Percentiles rank a stretch among this genome's conserved stretches.
Evolutionary conservation across 1,140 invertebrate species (phyloP).

Genomic region (Drosophila gunungcola): DNA sequence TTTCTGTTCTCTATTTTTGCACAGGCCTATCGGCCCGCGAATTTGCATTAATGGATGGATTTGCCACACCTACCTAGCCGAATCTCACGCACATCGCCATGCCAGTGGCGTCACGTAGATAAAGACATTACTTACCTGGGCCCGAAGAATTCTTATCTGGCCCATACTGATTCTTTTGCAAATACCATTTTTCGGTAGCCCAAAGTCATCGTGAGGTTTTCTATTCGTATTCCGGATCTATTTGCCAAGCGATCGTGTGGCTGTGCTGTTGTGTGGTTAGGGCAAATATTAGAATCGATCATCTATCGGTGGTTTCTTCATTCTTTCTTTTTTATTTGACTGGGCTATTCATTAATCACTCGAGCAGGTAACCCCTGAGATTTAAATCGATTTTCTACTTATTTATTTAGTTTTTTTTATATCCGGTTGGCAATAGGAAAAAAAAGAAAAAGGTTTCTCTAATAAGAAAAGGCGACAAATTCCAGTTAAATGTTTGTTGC

Average conservation of each 20-base stretch:
- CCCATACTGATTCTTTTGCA: slow-evolving; percentile 32
- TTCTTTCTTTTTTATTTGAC: slow-evolving; percentile 9
- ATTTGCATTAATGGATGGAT: slow-evolving; percentile 39
- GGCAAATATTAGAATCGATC: slow-evolving; percentile 50
- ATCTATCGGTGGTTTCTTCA: slow-evolving; percentile 31
- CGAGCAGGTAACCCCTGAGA: slow-evolving; percentile 32
- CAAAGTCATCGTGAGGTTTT: slow-evolving; percentile 39
- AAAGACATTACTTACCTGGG: slow-evolving; percentile 38
- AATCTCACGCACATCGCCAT: slow-evolving; percentile 14
- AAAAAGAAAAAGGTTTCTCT: slow-evolving; percentile 12
- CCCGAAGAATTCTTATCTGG: slow-evolving; percentile 24
- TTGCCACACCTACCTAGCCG: slow-evolving; percentile 21
- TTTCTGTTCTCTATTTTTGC: slow-evolving; percentile 33
- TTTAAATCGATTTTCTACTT: slow-evolving; percentile 18
- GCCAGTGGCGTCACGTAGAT: slow-evolving; percentile 35
- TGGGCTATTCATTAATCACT: slow-evolving; percentile 43
- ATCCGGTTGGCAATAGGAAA: slow-evolving; percentile 42
- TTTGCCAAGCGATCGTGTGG: slow-evolving; percentile 41
- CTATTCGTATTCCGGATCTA: slow-evolving; percentile 27
- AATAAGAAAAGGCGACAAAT: slow-evolving; percentile 15
- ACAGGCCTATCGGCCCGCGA: slow-evolving; percentile 34
- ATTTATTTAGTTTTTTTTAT: slow-evolving; percentile 41
- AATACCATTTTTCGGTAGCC: slow-evolving; percentile 49
- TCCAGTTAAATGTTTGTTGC: no score
- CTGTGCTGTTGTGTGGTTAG: slow-evolving; percentile 19